phyloP scores from a whole-genome alignment of 1,140 invertebrate species.

The Drosophila hydei region DNA sequence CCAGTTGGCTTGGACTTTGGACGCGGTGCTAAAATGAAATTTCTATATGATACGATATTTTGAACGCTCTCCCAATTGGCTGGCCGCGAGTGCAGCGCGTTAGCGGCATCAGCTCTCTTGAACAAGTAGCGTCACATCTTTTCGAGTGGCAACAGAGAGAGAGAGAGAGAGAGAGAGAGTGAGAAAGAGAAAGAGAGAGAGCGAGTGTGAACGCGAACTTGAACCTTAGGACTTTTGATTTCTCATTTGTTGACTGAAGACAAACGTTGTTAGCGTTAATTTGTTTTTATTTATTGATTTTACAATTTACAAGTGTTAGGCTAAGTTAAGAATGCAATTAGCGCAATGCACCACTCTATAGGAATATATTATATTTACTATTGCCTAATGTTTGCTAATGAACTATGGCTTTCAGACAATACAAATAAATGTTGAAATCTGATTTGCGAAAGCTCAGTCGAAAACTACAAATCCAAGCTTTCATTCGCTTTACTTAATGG shows the following conservation, averaged over 20 bases:
- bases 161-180: background rate
- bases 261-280: conserved; percentile 8
- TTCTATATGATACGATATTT: conserved; percentile 67
- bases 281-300: conserved; percentile 31
- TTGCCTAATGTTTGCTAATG: conserved; percentile 12
- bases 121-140: conserved; percentile 8
- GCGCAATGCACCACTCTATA: conserved; percentile 11
- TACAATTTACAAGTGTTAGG: conserved; percentile 26
- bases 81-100: conserved; percentile 34
- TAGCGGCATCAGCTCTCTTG: conserved; percentile 9
- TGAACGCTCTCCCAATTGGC: conserved; percentile 50
- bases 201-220: conserved; percentile 25
- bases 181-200: background rate
- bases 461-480: conserved; percentile 1
- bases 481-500: conserved; percentile 4
- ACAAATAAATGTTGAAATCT: background rate
- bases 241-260: conserved; percentile 19
- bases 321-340: conserved; percentile 39
- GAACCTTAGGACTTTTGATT: conserved; percentile 41
- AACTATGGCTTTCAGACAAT: background rate
- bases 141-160: background rate
- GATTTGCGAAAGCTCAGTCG: conserved; percentile 5
- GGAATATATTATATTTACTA: background rate
- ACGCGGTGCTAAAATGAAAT: conserved; percentile 70
- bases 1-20: conserved; percentile 63